Evolutionary conservation across 2,797 vertebrate species (phyloP), one percentile per base, ranked within the genome.

Genomic region (Ispidina lecontei): DNA sequence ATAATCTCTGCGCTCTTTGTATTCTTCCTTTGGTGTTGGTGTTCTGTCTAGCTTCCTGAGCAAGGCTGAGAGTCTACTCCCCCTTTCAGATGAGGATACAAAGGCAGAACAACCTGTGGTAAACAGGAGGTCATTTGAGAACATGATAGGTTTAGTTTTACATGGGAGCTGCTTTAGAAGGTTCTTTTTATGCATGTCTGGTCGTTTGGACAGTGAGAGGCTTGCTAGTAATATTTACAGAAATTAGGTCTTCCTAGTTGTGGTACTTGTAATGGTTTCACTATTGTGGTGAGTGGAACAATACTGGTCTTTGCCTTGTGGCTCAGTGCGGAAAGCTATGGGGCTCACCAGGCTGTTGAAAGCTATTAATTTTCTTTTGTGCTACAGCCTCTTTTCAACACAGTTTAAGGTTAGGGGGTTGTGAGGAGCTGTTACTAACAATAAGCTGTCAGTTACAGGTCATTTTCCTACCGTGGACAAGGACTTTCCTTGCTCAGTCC

Each of bases 1-100:
- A 49, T 92, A 41, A 43, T 85, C 60, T 78, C 31, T 69, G 93
- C 84, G 75, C 23, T 90, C 59, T 88, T 70, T 58, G 46, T 71
- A 89, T 77, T 47, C 9, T 37, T 69, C 0, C 0, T 22, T 41
- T 55, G 5, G 2, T 21, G 46, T 12, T 49, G 20, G 5, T 12
- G 21, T 39, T 90, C 92, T 71, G 75, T 72, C 31, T 72, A 5
- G 83, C 47, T 90, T 95, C 58, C 68, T 69, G 46, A 55, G 65
- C 46, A 58, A 28, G 52, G 41, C 83, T 81, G 63, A 60, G 31
- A 2, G 0, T 74, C 35, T 46, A 55, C 18, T 88, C 17, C 19
- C 18, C 22, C 33, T 49, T 65, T 41, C 91, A 75, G 87, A 37
- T 90, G 63, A 80, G 52, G 29, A 51, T 39, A 7, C 39, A 75